phyloP scores from a whole-genome alignment of 2,797 vertebrate species.

The Chiropotes sagulatus region DNA sequence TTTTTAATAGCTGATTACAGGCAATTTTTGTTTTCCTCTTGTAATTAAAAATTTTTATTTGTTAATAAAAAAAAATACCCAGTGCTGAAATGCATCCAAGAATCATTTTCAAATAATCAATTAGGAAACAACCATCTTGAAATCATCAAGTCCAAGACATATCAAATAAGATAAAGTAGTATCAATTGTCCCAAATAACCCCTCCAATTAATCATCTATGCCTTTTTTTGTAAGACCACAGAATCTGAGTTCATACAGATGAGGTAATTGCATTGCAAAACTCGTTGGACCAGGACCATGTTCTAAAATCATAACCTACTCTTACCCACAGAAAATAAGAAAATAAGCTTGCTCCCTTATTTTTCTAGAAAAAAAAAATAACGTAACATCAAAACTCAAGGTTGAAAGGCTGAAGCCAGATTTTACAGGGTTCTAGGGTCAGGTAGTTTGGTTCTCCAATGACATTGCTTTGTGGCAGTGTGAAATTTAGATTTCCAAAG shows the following conservation, averaged over 20 bases:
- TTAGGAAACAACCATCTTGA: conserved; percentile 78
- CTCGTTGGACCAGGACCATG: conserved; percentile 76
- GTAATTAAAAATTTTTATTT: background rate
- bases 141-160: conserved; percentile 81
- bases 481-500: conserved; percentile 56
- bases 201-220: conserved; percentile 77
- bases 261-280: conserved; percentile 86
- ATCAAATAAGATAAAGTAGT: conserved; percentile 83
- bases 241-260: conserved; percentile 85
- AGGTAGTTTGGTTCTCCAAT: conserved; percentile 70
- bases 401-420: conserved; percentile 78
- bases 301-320: conserved; percentile 77
- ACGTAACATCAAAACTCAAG: conserved; percentile 76
- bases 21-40: background rate
- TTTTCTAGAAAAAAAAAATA: conserved; percentile 82
- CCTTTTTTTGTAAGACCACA: conserved; percentile 66
- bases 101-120: conserved; percentile 78
- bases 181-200: conserved; percentile 79
- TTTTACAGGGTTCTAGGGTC: conserved; percentile 70
- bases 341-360: conserved; percentile 79
- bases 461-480: conserved; percentile 52
- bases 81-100: conserved; percentile 74
- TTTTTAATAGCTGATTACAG: background rate
- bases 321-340: conserved; percentile 77
- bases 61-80: background rate